Evolutionary conservation across 2,797 vertebrate species (phyloP).

Genomic region (Danio choprae): DNA sequence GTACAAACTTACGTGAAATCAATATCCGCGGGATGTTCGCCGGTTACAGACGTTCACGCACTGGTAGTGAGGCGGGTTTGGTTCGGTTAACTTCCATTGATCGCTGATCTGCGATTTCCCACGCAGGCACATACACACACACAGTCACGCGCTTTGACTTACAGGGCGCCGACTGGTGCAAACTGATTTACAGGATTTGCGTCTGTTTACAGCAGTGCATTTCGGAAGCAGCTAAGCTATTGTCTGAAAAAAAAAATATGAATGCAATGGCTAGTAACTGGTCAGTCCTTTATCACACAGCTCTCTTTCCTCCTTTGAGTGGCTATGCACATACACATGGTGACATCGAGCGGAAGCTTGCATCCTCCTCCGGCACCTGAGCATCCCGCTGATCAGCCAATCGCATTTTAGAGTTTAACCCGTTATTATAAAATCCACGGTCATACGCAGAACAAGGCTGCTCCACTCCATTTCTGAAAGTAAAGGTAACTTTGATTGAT

Average conservation of each 20-base stretch:
- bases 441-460: background rate
- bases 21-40: slow-evolving; percentile 70
- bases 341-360: slow-evolving; percentile 52
- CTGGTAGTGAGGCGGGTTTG: slow-evolving; percentile 48
- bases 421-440: slow-evolving; percentile 14
- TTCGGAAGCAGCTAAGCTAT: background rate
- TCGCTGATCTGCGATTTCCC: slow-evolving; percentile 40
- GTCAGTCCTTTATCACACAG: background rate
- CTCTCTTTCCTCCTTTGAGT: slow-evolving; percentile 57
- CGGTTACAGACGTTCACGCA: slow-evolving; percentile 66
- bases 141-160: slow-evolving; percentile 56
- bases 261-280: background rate
- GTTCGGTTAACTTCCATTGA: slow-evolving; percentile 73
- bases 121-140: slow-evolving; percentile 35
- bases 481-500: background rate
- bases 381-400: slow-evolving; percentile 63
- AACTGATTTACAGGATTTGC: slow-evolving; percentile 50
- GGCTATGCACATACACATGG: slow-evolving; percentile 51
- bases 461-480: background rate
- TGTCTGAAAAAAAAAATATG: background rate
- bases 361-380: slow-evolving; percentile 66
- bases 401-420: slow-evolving; percentile 39
- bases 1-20: slow-evolving; percentile 76
- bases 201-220: background rate
- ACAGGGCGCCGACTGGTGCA: slow-evolving; percentile 37